Base-by-base conservation (phyloP, 2,888 invertebrate species). In the Coecobrya sp. region DNA sequence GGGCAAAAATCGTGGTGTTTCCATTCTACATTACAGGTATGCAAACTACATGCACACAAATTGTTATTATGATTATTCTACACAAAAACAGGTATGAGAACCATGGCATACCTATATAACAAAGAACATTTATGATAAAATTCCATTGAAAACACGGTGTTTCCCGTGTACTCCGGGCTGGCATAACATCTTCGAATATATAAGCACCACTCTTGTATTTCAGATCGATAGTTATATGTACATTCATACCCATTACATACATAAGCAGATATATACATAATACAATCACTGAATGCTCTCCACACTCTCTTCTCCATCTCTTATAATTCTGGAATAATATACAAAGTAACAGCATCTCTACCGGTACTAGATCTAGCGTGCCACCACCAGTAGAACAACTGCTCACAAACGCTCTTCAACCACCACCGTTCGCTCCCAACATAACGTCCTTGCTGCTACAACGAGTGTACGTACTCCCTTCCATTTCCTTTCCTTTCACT, bases 401-500 rank as follows among this genome's bases (percentile, higher is more conserved):
- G 30, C 45, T 65, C 22, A 79, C 45, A 52, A 79, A 88, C 62
- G 27, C 59, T 88, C 81, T 30, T 65, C 79, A 76, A 49, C 49
- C 73, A 76, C 76, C 79, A 52, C 27, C 10, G 79, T 52, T 79
- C 52, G 25, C 52, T 52, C 79, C 10, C n/a, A 36, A n/a, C 16
- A 55, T 27, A 13, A 27, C 30, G 27, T 25, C 7, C 52, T 27
- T 49, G 1, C 27, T 25, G 10, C 79, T 79, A 19, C 25, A 25
- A 27, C 68, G 68, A 5, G 36, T 30, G n/a, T 49, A 13, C 25
- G 52, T 79, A 81, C 88, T 81, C 81, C 65, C 49, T 70, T 55
- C 89, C 89, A 27, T 89, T 89, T 82, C 65, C 55, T 42, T 82
- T 82, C 65, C 89, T 89, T 89, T 89, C 82, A 25, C 65, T 36